phyloP scores from a whole-genome alignment of 2,888 invertebrate genomes.

The Smittia sp. region DNA sequence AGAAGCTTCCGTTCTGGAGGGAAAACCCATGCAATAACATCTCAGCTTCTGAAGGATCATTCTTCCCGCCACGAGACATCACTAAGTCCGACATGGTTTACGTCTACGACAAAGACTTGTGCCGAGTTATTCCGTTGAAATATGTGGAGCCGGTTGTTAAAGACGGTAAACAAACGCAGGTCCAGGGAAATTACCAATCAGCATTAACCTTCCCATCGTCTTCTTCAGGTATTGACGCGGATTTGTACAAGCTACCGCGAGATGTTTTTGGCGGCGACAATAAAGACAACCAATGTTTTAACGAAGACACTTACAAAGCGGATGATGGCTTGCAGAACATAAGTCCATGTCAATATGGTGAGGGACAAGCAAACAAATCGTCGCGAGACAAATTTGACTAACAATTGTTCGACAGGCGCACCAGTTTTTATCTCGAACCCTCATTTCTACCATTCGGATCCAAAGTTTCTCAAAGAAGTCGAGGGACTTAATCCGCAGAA shows the following conservation, averaged over 20 bases:
- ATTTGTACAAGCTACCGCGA: slow-evolving; percentile 69
- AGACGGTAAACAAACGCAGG: slow-evolving; percentile 57
- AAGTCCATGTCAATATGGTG: slow-evolving; percentile 83
- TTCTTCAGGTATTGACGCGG: slow-evolving; percentile 63
- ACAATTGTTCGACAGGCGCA: slow-evolving; percentile 60
- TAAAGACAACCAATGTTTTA: slow-evolving; percentile 71
- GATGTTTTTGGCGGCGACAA: slow-evolving; percentile 66
- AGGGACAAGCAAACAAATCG: slow-evolving; percentile 47
- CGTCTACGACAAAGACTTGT: slow-evolving; percentile 83
- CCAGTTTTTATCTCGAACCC: slow-evolving; percentile 87
- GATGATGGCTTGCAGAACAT: slow-evolving; percentile 78
- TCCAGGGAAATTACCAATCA: background rate
- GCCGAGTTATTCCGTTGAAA: slow-evolving; percentile 72
- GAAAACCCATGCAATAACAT: slow-evolving; percentile 71
- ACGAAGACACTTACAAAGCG: slow-evolving; percentile 64
- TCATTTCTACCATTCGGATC: slow-evolving; percentile 82
- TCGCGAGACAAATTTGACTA: background rate
- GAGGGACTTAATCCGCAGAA: slow-evolving; percentile 69
- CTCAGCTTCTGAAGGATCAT: slow-evolving; percentile 73
- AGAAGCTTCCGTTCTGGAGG: slow-evolving; percentile 73
- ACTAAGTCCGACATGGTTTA: slow-evolving; percentile 69
- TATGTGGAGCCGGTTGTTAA: slow-evolving; percentile 68
- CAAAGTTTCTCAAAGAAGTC: slow-evolving; percentile 62
- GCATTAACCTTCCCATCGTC: slow-evolving; percentile 44
- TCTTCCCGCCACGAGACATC: slow-evolving; percentile 75